Conservation (phyloP, 2,797 vertebrate species). For the Megalops cyprinoides region DNA sequence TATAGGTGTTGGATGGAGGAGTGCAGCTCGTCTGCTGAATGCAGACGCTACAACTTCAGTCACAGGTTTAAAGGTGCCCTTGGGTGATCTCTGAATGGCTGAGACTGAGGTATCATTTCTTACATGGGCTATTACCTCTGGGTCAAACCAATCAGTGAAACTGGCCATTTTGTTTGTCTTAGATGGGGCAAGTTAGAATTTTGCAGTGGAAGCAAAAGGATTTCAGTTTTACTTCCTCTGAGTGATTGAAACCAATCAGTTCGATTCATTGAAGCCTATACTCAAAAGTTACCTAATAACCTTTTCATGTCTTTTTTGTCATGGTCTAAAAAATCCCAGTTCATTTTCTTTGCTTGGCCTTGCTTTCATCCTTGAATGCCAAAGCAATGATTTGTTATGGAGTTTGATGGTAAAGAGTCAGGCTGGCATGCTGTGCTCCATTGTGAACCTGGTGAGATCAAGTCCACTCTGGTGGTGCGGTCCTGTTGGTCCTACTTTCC, state of each 20-base stretch:
- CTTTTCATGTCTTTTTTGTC: constrained; percentile 41
- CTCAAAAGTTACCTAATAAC: constrained; percentile 28
- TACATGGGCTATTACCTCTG: not conserved
- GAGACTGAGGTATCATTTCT: not conserved
- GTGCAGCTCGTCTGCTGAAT: not conserved
- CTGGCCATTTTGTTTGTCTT: not conserved
- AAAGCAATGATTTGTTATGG: not conserved
- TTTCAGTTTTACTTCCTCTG: not conserved
- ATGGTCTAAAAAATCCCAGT: constrained; percentile 36
- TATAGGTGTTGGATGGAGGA: not conserved
- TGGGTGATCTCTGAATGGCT: too few species aligned
- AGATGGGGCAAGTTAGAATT: too few species aligned
- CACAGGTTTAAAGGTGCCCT: not conserved
- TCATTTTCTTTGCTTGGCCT: constrained; percentile 15
- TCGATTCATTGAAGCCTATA: not conserved
- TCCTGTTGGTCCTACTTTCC: not conserved
- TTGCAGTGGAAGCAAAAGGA: not conserved
- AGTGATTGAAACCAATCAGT: too few species aligned
- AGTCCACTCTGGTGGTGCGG: not conserved
- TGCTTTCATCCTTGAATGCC: not conserved
- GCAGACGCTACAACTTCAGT: not conserved
- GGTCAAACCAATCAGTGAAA: not conserved
- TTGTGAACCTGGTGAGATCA: not conserved
- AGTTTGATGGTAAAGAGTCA: not conserved
- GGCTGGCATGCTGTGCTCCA: not conserved